These are phyloP conservation scores for Drosophila pseudotakahashii DNA, from an alignment of 2,888 invertebrate genomes.

Conservation along the genomic window DNA sequence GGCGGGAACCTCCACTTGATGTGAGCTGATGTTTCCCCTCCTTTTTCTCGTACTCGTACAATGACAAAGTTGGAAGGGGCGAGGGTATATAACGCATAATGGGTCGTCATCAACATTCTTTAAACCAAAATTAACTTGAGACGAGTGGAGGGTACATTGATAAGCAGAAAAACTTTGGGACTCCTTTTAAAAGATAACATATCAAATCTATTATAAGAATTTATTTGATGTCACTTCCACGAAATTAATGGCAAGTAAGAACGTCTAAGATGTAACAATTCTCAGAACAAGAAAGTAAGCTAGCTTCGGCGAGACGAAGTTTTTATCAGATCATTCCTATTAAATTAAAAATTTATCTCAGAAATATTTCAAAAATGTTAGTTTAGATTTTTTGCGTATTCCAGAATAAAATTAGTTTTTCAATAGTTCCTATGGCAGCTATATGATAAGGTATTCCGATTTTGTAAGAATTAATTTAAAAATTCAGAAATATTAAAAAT, in stretches of 20 bases:
- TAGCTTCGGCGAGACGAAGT: no score
- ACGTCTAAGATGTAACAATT: neutral
- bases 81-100: slow-evolving; percentile 33
- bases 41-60: slow-evolving; percentile 1
- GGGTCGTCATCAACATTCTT: slow-evolving; percentile 26
- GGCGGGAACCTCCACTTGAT: slow-evolving; percentile 13
- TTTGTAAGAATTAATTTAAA: no score
- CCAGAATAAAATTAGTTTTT: no score
- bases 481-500: no score
- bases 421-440: no score
- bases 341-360: no score
- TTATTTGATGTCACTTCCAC: neutral
- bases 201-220: neutral
- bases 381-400: no score
- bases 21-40: slow-evolving; percentile 12
- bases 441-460: no score
- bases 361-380: no score
- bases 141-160: slow-evolving; percentile 2
- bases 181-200: slow-evolving; percentile 1
- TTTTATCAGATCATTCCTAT: no score
- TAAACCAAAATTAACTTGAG: slow-evolving; percentile 23
- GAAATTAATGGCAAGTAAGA: neutral
- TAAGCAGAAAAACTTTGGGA: slow-evolving; percentile 8
- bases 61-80: slow-evolving; percentile 30
- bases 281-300: neutral